Base-by-base conservation (phyloP, 2,888 invertebrate genomes). In the Eupithecia exiguata region DNA sequence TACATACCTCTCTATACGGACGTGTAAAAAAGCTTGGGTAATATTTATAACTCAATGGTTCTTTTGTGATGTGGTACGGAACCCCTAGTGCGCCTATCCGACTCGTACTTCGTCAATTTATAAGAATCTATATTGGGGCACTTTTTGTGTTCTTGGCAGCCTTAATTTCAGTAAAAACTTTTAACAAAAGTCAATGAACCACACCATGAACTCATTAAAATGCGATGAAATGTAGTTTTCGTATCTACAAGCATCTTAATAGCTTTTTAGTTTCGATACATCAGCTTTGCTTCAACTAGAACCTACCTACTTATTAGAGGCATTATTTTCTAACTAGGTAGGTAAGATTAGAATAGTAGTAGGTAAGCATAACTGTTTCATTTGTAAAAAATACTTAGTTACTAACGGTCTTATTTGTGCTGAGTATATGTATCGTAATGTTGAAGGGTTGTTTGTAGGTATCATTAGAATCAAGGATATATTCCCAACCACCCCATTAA, bases 181-280 rank as follows among this genome's bases (percentile, higher is more conserved):
- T 62, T 62, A 35, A 35, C 63, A 63, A 18, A 46, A 69, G 71
- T 69, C 69, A 75, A 62, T 72, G 74, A 53, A 53, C 53, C 21
- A 53, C 53, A 53, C 53, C 21, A 53, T 53, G 35, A 72, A 72
- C 74, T 70, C 70, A 16, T 53, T 67, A 30, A 43, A 49, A 40
- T 66, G 49, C 74, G 70, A 74, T 74, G 70, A 70, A 75, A 75
- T 49, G 72, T 35, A 36, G 38, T 35, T 58, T 65, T 46, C 36
- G 21, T 71, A 77, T 79, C 77, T 70, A 67, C 66, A 72, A 74
- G 68, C 73, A 78, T 79, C 76, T 77, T 74, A 76, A 79, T 77
- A 73, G 71, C 69, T 53, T n/a, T 53, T 53, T 53, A 53, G 21
- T n/a, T 53, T 49, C n/a, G 49, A 49, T 49, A 49, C 21, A 53